phyloP scores from a whole-genome alignment of 2,888 invertebrate species.

The Cepaea hortensis region DNA sequence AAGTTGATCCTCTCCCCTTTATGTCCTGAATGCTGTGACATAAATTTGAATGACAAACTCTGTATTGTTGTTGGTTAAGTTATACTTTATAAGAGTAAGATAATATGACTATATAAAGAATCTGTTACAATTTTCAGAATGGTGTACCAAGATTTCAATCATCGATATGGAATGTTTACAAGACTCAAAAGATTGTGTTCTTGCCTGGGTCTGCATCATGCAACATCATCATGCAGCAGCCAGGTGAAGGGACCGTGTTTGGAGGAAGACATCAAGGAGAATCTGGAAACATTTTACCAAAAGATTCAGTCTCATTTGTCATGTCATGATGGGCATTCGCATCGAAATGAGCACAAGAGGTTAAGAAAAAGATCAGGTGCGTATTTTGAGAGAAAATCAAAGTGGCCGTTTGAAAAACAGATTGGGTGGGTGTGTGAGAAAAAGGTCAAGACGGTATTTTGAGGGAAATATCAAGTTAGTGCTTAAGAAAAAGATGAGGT shows the following conservation, averaged over 20 bases:
- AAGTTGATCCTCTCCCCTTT: no score
- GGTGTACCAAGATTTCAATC: constrained; percentile 63
- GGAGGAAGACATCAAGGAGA: constrained; percentile 31
- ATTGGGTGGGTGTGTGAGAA: no score
- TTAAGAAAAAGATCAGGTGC: constrained; percentile 26
- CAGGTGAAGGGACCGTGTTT: neutral
- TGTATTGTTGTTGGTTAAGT: no score
- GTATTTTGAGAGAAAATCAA: neutral
- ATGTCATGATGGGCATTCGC: neutral
- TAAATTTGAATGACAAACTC: no score
- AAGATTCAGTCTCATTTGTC: constrained; percentile 28
- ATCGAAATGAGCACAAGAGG: constrained; percentile 18
- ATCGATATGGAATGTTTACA: constrained; percentile 60
- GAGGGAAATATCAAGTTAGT: no score
- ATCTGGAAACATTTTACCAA: constrained; percentile 29
- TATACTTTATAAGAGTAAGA: no score
- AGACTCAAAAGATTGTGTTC: constrained; percentile 54
- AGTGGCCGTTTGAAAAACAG: neutral
- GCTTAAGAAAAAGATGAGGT: no score
- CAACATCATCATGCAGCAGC: neutral
- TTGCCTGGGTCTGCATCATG: constrained; percentile 50
- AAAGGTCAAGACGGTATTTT: no score
- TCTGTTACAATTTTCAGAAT: constrained; percentile 55
- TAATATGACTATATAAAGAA: no score
- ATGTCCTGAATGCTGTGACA: no score